Evolutionary conservation across 92 coral and sea anemone species (phyloP), one percentile per base, ranked within the genome.

Genomic region (Palythoa grandiflora): DNA sequence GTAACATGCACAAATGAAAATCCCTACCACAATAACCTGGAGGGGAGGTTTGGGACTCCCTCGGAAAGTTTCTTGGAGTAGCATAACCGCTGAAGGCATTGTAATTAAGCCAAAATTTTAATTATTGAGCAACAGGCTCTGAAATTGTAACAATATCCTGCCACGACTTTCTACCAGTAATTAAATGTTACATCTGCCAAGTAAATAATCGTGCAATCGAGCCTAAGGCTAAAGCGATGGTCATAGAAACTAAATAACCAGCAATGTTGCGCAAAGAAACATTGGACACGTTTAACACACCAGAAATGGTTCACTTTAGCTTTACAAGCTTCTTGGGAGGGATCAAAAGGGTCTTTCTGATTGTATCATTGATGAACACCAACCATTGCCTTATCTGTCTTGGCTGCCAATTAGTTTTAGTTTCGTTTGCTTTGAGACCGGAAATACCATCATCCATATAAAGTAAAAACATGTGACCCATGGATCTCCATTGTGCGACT

Each of bases 341-440:
- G 44, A 73, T 88, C 73, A 85, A 90, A 86, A 90, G 86, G 20
- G 61, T 79, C 87, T 78, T 15, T 28, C 48, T 78, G 44, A 89
- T 79, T 88, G 37, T 21, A 55, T 88, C 57, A 38, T 71, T 92
- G 11, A 88, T 19, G 35, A 55, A 60, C n/a, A 91, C 91, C n/a
- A 91, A 81, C 89, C 90, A 84, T 52, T 88, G 85, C 71, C 73
- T 28, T 14, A 84, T 72, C 75, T 91, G 87, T 77, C 66, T 71
- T 47, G 92, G 88, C 74, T 92, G 78, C 90, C 92, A 92, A 63
- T 92, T 66, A 38, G 83, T 84, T 71, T 92, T 92, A 60, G 40
- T 61, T 57, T 89, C 88, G 53, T 85, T 92, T 35, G 79, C 55
- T 73, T 77, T 86, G 17, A 47, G 77, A 3, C 89, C 91, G 3